Conservation (phyloP, 1,140 invertebrate species). For the Chironomus tepperi region DNA sequence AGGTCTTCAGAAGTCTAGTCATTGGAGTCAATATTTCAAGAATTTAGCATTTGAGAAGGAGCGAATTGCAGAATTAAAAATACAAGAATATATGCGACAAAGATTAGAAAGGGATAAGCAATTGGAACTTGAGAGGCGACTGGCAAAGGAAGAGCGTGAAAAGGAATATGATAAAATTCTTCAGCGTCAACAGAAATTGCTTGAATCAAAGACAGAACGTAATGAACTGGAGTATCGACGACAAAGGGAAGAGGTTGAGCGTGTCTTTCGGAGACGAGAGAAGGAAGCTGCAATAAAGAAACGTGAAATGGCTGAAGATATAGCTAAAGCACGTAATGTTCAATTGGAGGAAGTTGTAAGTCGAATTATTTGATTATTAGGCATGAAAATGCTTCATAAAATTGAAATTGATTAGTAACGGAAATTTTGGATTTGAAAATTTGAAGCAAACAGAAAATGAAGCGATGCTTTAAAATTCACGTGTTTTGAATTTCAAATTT, state of each 20-base stretch:
- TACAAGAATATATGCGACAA: constrained; percentile 49
- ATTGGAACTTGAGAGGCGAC: constrained; percentile 38
- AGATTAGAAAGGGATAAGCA: constrained; percentile 49
- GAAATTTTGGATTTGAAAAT: not conserved
- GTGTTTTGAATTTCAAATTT: no score
- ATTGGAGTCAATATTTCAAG: constrained; percentile 47
- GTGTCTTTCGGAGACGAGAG: constrained; percentile 45
- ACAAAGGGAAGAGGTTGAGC: constrained; percentile 48
- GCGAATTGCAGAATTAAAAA: constrained; percentile 49
- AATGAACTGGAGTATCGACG: constrained; percentile 46
- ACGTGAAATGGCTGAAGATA: constrained; percentile 43
- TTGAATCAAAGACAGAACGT: constrained; percentile 39
- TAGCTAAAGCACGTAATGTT: constrained; percentile 40
- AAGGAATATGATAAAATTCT: constrained; percentile 42
- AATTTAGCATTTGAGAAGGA: constrained; percentile 49
- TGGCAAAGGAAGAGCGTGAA: constrained; percentile 41
- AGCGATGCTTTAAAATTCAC: no score
- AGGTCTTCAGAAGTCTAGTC: constrained; percentile 46
- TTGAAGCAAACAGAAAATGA: no score
- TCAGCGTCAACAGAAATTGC: constrained; percentile 38
- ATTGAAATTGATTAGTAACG: no score
- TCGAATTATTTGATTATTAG: not conserved
- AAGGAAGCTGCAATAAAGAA: constrained; percentile 43
- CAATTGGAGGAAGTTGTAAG: constrained; percentile 39
- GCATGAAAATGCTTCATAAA: no score